A percentile compares a stretch with the other conserved stretches of the same genome.
Conservation (phyloP, 2,888 invertebrate genomes). For the Leptogaster cylindrica region DNA sequence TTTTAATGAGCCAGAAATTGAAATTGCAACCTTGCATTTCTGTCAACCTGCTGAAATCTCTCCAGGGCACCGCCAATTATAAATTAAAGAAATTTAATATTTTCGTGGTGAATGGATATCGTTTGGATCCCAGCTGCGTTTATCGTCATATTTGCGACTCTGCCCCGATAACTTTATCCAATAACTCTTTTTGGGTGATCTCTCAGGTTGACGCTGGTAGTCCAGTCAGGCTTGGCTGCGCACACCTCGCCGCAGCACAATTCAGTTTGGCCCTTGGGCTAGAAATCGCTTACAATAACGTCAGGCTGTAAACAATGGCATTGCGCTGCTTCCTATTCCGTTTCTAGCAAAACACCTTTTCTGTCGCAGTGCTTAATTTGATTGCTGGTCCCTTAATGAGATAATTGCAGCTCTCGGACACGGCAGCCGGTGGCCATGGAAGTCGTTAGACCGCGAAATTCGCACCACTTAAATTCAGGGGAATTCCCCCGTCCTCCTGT, state of each 20-base stretch:
- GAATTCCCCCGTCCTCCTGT: not conserved
- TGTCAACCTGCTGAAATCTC: conserved; percentile 13
- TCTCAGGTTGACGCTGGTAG: not conserved
- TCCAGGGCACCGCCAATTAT: conserved; percentile 20
- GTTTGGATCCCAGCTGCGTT: not conserved
- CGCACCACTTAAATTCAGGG: not conserved
- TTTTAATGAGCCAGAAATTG: not conserved
- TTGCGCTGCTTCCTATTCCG: conserved; percentile 10
- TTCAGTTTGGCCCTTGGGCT: conserved; percentile 20
- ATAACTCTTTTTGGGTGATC: conserved; percentile 7
- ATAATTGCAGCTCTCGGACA: conserved; percentile 30
- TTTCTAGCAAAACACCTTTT: conserved; percentile 1
- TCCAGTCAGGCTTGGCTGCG: not conserved
- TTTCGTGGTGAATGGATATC: conserved; percentile 8
- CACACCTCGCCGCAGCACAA: not conserved
- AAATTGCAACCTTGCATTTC: conserved; percentile 18
- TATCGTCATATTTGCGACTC: not conserved
- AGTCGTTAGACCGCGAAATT: not conserved
- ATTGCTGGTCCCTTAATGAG: conserved; percentile 26
- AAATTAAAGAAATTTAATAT: conserved; percentile 29
- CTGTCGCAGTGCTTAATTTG: conserved; percentile 29
- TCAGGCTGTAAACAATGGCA: conserved; percentile 18
- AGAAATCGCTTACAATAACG: conserved; percentile 24
- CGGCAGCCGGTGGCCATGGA: conserved; percentile 9
- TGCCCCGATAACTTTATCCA: conserved; percentile 13